Conservation (phyloP, 1,140 invertebrate species). For the Popillia japonica region DNA sequence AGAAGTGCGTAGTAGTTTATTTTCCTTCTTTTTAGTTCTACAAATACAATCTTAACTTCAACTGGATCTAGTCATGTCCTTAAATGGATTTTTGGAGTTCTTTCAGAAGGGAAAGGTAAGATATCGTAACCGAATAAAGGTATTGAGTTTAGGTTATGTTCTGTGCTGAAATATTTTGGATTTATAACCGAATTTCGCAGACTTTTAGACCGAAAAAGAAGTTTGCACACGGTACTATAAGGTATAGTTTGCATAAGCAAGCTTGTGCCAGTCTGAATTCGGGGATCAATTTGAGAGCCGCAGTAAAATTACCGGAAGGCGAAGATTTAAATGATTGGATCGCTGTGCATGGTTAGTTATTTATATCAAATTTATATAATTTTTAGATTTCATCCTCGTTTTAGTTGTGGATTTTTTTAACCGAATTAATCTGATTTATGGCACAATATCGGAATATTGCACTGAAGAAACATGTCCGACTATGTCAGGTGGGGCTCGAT, state of each 20-base stretch:
- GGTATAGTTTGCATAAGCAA: conserved; percentile 93
- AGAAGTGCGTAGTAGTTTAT: conserved; percentile 11
- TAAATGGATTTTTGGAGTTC: conserved; percentile 79
- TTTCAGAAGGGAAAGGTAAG: conserved; percentile 83
- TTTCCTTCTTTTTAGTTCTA: background rate
- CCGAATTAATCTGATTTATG: conserved; percentile 92
- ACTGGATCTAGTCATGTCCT: conserved; percentile 57
- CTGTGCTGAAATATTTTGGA: background rate
- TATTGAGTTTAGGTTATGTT: conserved; percentile 40
- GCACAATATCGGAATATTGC: conserved; percentile 89
- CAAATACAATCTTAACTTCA: background rate
- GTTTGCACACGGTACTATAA: conserved; percentile 88
- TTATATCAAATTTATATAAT: conserved; percentile 49
- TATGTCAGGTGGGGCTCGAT: conserved; percentile 89
- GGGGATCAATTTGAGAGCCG: conserved; percentile 89
- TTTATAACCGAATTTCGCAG: conserved; percentile 61
- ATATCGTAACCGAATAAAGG: conserved; percentile 31
- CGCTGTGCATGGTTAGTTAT: conserved; percentile 84
- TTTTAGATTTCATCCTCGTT: background rate
- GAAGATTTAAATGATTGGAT: conserved; percentile 95
- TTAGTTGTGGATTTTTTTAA: conserved; percentile 97
- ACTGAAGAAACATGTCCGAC: conserved; percentile 87
- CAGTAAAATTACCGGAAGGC: conserved; percentile 84
- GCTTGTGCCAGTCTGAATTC: conserved; percentile 93
- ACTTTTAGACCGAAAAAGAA: conserved; percentile 91